phyloP scores from a whole-genome alignment of 2,888 invertebrate species.

The Morpho achilles region DNA sequence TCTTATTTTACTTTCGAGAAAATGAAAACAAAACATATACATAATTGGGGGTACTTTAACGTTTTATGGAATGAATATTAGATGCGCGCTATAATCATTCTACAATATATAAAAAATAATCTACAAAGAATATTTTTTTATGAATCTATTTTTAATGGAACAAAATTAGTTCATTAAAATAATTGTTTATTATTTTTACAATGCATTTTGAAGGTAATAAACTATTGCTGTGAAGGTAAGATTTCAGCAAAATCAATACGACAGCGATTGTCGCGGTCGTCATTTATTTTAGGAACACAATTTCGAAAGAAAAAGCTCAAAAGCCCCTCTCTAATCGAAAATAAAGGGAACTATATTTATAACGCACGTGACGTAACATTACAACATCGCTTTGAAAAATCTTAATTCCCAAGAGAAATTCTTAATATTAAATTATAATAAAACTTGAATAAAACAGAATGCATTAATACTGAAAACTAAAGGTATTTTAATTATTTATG shows the following conservation, averaged over 20 bases:
- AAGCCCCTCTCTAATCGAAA: slow-evolving; percentile 7
- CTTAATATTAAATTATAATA: neutral
- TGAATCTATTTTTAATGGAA: no score
- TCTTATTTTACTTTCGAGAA: no score
- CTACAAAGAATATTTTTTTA: no score
- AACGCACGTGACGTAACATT: slow-evolving; percentile 39
- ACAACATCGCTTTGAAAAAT: slow-evolving; percentile 23
- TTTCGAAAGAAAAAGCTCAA: slow-evolving; percentile 5
- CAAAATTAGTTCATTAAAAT: no score
- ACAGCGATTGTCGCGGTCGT: neutral
- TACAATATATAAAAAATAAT: no score
- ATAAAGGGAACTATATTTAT: slow-evolving; percentile 33
- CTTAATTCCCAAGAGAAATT: neutral
- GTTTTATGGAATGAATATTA: no score
- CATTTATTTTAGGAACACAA: slow-evolving; percentile 16
- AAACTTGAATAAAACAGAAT: no score
- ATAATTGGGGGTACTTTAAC: no score
- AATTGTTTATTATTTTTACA: no score
- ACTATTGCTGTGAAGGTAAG: neutral
- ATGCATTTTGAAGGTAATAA: neutral
- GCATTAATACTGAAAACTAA: no score
- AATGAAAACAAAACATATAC: no score
- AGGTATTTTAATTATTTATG: neutral
- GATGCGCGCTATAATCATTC: no score
- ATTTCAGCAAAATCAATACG: slow-evolving; percentile 15